phyloP scores from a whole-genome alignment of 2,797 vertebrate species.

The Epinephelus awoara region DNA sequence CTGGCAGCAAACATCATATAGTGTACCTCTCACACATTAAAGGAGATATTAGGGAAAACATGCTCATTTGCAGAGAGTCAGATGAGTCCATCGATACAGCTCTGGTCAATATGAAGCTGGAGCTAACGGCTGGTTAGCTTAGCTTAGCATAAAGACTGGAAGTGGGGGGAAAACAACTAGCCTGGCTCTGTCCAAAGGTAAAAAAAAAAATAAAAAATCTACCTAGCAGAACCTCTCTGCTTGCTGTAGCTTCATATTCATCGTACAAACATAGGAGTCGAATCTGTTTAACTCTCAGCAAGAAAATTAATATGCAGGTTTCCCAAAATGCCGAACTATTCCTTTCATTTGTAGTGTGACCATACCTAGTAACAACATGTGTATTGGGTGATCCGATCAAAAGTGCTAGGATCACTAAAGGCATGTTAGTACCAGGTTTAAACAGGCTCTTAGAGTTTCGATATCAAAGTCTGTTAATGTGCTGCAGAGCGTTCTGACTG shows the following conservation, averaged over 20 bases:
- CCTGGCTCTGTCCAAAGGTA: background rate
- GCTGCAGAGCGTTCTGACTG: conserved; percentile 26
- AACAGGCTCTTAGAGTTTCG: background rate
- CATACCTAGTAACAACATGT: background rate
- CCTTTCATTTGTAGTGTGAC: conserved; percentile 14
- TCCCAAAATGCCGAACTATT: background rate
- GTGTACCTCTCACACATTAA: conserved; percentile 20
- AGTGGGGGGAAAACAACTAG: background rate
- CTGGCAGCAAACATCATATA: conserved; percentile 43
- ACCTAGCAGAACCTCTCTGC: background rate
- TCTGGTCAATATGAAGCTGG: background rate
- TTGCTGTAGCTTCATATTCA: conserved; percentile 9
- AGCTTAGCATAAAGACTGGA: too few species aligned
- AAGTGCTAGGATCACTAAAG: too few species aligned
- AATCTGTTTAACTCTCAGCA: rapidly evolving
- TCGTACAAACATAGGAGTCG: background rate
- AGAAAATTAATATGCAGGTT: background rate
- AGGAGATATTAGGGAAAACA: background rate
- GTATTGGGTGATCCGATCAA: too few species aligned
- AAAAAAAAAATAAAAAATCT: background rate
- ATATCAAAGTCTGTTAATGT: conserved; percentile 2
- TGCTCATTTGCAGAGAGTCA: background rate
- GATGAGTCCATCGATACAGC: background rate
- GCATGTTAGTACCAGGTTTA: too few species aligned
- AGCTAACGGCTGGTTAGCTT: too few species aligned